A percentile compares a stretch with the other conserved stretches of the same genome.
These are phyloP conservation scores for Dione juno DNA, from an alignment of 2,888 invertebrate species.

Conservation along the genomic window DNA sequence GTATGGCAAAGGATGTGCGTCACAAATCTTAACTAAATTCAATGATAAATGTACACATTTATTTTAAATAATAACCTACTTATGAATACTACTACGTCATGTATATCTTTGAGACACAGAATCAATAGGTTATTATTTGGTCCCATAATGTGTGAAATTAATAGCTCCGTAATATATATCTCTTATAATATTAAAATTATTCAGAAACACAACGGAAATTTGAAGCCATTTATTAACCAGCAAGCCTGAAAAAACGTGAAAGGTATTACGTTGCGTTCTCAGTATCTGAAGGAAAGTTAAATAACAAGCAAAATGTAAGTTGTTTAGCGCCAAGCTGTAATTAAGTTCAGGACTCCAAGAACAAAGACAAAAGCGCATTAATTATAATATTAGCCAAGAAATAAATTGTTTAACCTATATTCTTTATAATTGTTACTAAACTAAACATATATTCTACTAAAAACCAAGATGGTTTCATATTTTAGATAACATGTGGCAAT, in stretches of 20 bases:
- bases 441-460: too few species aligned
- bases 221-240: background rate
- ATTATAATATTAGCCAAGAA: slow-evolving; percentile 18
- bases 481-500: too few species aligned
- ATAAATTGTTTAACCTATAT: slow-evolving; percentile 14
- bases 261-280: slow-evolving; percentile 1
- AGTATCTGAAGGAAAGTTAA: slow-evolving; percentile 8
- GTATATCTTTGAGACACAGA: too few species aligned
- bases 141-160: too few species aligned
- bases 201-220: too few species aligned
- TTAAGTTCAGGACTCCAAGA: slow-evolving; percentile 17
- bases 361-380: slow-evolving; percentile 9
- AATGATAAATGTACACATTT: background rate
- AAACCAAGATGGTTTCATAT: too few species aligned
- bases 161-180: too few species aligned
- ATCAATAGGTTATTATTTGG: too few species aligned
- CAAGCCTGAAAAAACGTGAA: background rate
- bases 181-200: too few species aligned
- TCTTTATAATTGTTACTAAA: background rate
- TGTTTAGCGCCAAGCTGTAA: slow-evolving; percentile 22
- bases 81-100: background rate
- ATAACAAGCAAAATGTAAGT: slow-evolving; percentile 20
- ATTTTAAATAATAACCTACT: background rate
- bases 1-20: slow-evolving; percentile 31
- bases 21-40: slow-evolving; percentile 12